A percentile compares a stretch with the other conserved stretches of the same genome.
Conservation (phyloP, 2,888 invertebrate species). For the Erpobdella octoculata region DNA sequence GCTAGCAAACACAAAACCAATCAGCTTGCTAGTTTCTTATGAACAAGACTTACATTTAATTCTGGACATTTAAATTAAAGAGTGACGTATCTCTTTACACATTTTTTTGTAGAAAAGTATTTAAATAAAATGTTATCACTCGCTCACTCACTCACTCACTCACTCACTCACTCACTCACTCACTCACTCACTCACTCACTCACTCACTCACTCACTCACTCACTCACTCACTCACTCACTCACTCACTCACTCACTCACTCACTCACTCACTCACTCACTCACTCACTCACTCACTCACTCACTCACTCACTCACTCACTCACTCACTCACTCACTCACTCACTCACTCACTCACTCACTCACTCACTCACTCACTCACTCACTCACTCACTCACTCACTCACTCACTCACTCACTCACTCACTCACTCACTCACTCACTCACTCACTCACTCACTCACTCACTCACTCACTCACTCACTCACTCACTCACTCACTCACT, state of each 20-base stretch:
- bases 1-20: too few species aligned
- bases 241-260: constrained; percentile 19
- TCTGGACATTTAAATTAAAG: too few species aligned
- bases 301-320: constrained; percentile 21
- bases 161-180: constrained; percentile 26
- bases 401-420: constrained; percentile 11
- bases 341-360: constrained; percentile 20
- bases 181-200: constrained; percentile 23
- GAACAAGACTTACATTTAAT: too few species aligned
- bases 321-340: constrained; percentile 21
- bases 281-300: constrained; percentile 19
- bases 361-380: constrained; percentile 18
- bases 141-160: constrained; percentile 18
- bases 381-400: constrained; percentile 10
- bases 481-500: background rate
- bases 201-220: constrained; percentile 23
- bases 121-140: too few species aligned
- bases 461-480: background rate
- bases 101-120: too few species aligned
- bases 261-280: constrained; percentile 16
- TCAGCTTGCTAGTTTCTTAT: too few species aligned
- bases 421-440: constrained; percentile 10
- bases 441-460: constrained; percentile 5
- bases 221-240: constrained; percentile 22
- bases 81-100: too few species aligned